phyloP scores from a whole-genome alignment of 2,797 vertebrate genomes.

The Tapera naevia region DNA sequence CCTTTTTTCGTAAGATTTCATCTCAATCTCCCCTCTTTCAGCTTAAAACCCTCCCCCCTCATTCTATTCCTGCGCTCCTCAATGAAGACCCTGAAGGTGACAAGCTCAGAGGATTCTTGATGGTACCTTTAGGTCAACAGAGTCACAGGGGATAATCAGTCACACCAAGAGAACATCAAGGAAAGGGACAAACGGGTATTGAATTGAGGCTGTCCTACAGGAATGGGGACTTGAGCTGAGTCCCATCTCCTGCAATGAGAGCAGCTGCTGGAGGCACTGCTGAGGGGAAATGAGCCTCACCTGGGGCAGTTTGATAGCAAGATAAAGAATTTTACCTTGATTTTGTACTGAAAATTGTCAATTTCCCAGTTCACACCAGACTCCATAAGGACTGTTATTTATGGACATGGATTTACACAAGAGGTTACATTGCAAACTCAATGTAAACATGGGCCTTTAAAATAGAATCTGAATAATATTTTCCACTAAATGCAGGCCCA shows the following conservation, averaged over 20 bases:
- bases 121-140: neutral
- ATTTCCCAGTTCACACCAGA: neutral
- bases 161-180: neutral
- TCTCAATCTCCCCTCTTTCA: too few species aligned
- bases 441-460: neutral
- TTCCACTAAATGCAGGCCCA: neutral
- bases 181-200: neutral
- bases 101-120: neutral
- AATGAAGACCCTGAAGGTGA: neutral
- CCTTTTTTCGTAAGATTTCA: too few species aligned
- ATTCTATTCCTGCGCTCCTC: too few species aligned
- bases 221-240: neutral
- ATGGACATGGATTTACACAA: neutral
- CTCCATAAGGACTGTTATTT: neutral
- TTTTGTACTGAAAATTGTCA: neutral
- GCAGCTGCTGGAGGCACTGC: neutral
- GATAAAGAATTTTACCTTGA: neutral
- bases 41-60: too few species aligned
- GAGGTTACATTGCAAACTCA: neutral
- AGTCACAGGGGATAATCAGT: neutral
- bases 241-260: neutral
- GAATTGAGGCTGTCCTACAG: neutral
- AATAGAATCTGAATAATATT: neutral
- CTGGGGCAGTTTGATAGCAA: neutral
- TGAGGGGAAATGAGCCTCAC: neutral